These are phyloP conservation scores for Cryptus armator DNA, from an alignment of 2,888 invertebrate genomes.

Conservation along the genomic window DNA sequence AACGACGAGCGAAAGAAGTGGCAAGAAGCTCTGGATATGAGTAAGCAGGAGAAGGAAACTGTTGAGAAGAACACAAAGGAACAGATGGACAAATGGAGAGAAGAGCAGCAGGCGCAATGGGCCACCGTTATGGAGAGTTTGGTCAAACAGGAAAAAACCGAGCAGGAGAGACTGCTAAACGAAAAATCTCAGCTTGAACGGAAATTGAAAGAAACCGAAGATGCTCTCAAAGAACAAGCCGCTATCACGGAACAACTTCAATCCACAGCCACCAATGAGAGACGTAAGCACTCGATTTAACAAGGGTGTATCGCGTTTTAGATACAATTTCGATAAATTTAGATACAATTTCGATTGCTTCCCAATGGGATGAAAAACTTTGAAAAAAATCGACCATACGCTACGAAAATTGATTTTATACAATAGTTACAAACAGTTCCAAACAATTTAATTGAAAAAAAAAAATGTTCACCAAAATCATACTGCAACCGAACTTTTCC, in stretches of 20 bases:
- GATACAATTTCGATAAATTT: too few species aligned
- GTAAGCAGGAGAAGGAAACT: constrained; percentile 84
- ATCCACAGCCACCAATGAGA: constrained; percentile 84
- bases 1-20: constrained; percentile 86
- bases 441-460: too few species aligned
- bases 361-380: too few species aligned
- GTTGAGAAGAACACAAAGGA: constrained; percentile 86
- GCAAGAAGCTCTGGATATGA: constrained; percentile 85
- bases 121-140: constrained; percentile 84
- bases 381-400: too few species aligned
- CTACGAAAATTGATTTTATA: too few species aligned
- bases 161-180: constrained; percentile 80
- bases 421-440: too few species aligned
- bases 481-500: too few species aligned
- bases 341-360: too few species aligned
- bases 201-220: constrained; percentile 83
- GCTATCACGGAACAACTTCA: constrained; percentile 78
- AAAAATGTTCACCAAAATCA: too few species aligned
- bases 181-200: constrained; percentile 82
- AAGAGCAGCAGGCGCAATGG: constrained; percentile 84
- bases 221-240: constrained; percentile 85
- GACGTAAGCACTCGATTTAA: constrained; percentile 79
- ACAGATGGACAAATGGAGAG: constrained; percentile 85
- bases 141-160: constrained; percentile 85
- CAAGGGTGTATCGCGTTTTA: too few species aligned